Evolutionary conservation across 1,140 invertebrate species (phyloP).

Genomic region (Brevipalpus yothersi): DNA sequence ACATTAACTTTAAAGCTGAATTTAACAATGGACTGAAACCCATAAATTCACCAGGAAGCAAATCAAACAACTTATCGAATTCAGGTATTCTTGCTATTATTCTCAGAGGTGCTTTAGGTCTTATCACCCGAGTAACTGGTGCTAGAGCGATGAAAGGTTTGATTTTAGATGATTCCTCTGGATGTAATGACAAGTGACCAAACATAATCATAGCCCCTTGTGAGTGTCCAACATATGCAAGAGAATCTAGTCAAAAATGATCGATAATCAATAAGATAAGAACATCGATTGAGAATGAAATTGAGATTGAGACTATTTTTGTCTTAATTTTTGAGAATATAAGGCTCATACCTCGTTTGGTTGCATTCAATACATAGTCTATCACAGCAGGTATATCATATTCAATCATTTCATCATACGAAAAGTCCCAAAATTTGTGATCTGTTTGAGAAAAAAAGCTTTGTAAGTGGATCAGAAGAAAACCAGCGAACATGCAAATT

Average conservation of each 20-base stretch:
- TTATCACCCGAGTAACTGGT: slow-evolving; percentile 40
- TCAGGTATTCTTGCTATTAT: slow-evolving; percentile 10
- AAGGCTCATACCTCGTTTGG: not conserved
- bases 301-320: not conserved
- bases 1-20: not conserved
- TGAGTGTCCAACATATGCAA: slow-evolving; percentile 35
- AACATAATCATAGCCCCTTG: slow-evolving; percentile 34
- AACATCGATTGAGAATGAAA: not conserved
- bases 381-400: slow-evolving; percentile 26
- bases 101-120: slow-evolving; percentile 35
- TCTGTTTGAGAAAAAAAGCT: not conserved
- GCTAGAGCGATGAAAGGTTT: slow-evolving; percentile 33
- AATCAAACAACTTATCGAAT: not conserved
- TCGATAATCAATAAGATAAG: too few relatives aligned
- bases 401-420: slow-evolving; percentile 17
- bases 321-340: not conserved
- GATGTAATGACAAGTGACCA: slow-evolving; percentile 31
- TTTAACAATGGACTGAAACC: not conserved
- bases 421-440: slow-evolving; percentile 13
- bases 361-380: slow-evolving; percentile 21
- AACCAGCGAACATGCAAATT: too few relatives aligned
- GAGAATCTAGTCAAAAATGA: not conserved
- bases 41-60: not conserved
- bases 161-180: slow-evolving; percentile 33
- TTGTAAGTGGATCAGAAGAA: too few relatives aligned